phyloP scores from a whole-genome alignment of 2,797 vertebrate genomes.

The Myotis pilosus region DNA sequence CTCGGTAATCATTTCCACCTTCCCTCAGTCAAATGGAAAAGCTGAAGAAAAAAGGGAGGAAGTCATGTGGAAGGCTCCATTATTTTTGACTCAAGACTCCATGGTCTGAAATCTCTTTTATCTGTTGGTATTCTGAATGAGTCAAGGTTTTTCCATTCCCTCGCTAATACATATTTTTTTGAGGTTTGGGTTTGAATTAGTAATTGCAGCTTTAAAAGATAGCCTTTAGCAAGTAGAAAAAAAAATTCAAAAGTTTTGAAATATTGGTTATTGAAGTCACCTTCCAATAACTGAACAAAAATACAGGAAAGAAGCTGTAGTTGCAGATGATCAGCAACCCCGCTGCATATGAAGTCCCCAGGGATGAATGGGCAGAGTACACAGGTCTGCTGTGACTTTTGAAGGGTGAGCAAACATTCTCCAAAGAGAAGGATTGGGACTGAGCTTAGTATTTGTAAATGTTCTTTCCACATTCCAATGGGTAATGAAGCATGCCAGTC shows the following conservation, averaged over 20 bases:
- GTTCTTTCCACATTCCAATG: background rate
- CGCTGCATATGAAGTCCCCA: background rate
- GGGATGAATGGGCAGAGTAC: background rate
- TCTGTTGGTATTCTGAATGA: constrained; percentile 36
- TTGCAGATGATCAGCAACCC: background rate
- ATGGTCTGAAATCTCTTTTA: constrained; percentile 36
- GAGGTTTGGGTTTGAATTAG: constrained; percentile 53
- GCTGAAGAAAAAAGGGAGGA: background rate
- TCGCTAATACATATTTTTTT: constrained; percentile 44
- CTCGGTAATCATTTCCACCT: background rate
- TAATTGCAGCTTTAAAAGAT: constrained; percentile 31
- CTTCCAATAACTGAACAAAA: constrained; percentile 48
- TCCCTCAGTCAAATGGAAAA: constrained; percentile 4
- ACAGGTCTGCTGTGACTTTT: background rate
- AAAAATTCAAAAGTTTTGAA: background rate
- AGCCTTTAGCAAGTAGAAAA: constrained; percentile 40
- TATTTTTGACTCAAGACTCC: background rate
- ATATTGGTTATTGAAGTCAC: constrained; percentile 20
- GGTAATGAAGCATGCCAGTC: background rate
- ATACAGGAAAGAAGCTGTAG: background rate
- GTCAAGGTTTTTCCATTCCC: constrained; percentile 53
- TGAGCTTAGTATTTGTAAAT: background rate
- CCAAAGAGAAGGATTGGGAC: background rate
- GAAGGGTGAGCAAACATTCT: background rate
- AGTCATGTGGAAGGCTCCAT: background rate